Evolutionary conservation across 2,113 vertebrate species (phyloP).

Genomic region (Cyphomyrus plagiostoma): DNA sequence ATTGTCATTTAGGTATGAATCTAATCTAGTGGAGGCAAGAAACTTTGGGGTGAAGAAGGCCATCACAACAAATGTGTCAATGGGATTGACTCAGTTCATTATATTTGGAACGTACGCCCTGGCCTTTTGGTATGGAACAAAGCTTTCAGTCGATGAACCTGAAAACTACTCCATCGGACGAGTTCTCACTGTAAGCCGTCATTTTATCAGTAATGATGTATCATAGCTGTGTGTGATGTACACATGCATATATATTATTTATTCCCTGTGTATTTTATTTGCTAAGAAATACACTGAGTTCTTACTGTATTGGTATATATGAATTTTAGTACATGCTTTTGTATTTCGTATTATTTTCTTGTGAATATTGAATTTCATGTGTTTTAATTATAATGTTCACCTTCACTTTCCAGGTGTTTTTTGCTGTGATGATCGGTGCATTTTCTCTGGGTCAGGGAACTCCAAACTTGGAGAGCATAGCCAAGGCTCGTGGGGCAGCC

Average conservation of each 20-base stretch:
- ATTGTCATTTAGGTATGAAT: constrained; percentile 39
- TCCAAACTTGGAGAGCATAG: too few species aligned
- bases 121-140: constrained; percentile 79
- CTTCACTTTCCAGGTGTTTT: too few species aligned
- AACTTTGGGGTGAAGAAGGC: constrained; percentile 68
- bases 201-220: background rate
- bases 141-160: constrained; percentile 58
- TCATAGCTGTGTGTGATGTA: background rate
- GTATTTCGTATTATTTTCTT: background rate
- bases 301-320: background rate
- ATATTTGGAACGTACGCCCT: constrained; percentile 69
- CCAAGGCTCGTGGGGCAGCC: too few species aligned
- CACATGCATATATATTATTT: background rate
- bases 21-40: constrained; percentile 58
- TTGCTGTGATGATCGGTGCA: too few species aligned
- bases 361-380: background rate
- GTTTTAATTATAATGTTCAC: background rate
- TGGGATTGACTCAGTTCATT: constrained; percentile 65
- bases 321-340: background rate
- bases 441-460: too few species aligned
- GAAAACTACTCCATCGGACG: constrained; percentile 60
- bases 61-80: constrained; percentile 57
- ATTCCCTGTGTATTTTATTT: background rate
- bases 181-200: constrained; percentile 67
- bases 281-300: background rate